Evolutionary conservation across 2,797 vertebrate species (phyloP), one percentile per base, ranked within the genome.

Genomic region (Australoheros facetus): DNA sequence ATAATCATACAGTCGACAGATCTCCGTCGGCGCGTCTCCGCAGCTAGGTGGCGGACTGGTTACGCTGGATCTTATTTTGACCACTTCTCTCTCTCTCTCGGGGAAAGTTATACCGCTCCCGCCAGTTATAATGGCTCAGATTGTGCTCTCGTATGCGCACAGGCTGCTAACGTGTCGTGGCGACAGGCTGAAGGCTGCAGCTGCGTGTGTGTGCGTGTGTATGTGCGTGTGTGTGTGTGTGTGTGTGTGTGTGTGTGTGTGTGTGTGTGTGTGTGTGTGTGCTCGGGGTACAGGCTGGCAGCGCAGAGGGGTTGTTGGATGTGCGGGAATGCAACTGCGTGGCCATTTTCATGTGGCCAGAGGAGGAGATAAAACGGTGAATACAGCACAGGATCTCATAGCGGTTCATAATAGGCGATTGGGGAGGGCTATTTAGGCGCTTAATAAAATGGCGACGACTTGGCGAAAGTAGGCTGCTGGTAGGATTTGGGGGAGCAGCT

Each of bases 391-490:
- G 83, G 92, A 86, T 78, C 84, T 90, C 89, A 54, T 48, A 86
- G 90, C 87, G 89, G 88, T 82, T 90, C 84, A 80, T 83, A 88
- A 86, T 57, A 88, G 80, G 84, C 83, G 84, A 76, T 73, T 21
- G 80, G 87, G 90, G 90, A 85, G 83, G 85, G 92, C 80, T 85
- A 81, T 87, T 92, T 89, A 85, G 87, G 80, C 85, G 84, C 64
- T 85, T 87, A 91, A 92, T 93, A 94, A 95, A 94, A 94, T 94
- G 93, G 94, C 92, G 93, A 93, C 93, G 91, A 91, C 88, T 92
- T 90, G 91, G 86, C 86, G 53, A 45, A 90, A 92, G 88, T 87
- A 69, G 71, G 77, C 77, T 79, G 79, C 54, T 86, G 80, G 83
- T 62, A 21, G 79, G 78, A 53, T 83, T 85, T 78, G 30, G 45